Percentiles rank a stretch among this genome's conserved stretches.
Conservation (phyloP, 1,140 invertebrate species). For the Pseudobourletiella spinata region DNA sequence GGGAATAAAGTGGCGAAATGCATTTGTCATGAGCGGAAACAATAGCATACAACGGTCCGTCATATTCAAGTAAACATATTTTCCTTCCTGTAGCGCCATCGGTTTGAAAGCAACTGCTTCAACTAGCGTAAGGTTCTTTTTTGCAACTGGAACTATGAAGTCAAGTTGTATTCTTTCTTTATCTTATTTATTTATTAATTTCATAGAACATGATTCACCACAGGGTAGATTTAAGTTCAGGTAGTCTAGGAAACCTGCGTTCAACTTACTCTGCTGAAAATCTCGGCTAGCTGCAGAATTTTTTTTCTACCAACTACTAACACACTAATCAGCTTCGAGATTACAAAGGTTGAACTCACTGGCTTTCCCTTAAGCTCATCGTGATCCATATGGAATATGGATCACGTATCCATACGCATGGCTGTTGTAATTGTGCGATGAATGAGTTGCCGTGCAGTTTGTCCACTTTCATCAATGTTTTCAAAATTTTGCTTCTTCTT, state of each 20-base stretch:
- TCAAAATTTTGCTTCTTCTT: no score
- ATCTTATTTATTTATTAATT: background rate
- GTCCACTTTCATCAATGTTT: no score
- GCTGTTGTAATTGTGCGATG: background rate
- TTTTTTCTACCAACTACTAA: background rate
- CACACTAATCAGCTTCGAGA: conserved; percentile 12
- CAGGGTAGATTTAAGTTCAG: conserved; percentile 13
- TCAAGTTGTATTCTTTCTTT: background rate
- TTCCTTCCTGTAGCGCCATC: background rate
- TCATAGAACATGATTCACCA: conserved; percentile 2
- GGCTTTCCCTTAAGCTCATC: conserved; percentile 2
- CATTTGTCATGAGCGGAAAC: no score
- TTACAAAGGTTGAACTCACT: background rate
- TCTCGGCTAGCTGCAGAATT: background rate
- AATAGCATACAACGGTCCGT: no score
- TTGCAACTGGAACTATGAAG: conserved; percentile 7
- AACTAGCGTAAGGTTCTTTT: background rate
- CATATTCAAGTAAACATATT: conserved; percentile 7
- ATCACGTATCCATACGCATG: no score
- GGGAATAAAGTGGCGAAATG: no score
- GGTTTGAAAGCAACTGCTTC: conserved; percentile 19
- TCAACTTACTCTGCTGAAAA: conserved; percentile 4
- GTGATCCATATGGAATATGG: background rate
- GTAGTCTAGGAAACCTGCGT: conserved; percentile 4
- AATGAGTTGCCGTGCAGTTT: no score